Conservation (phyloP, 2,113 vertebrate genomes). For the Atractosteus spatula region DNA sequence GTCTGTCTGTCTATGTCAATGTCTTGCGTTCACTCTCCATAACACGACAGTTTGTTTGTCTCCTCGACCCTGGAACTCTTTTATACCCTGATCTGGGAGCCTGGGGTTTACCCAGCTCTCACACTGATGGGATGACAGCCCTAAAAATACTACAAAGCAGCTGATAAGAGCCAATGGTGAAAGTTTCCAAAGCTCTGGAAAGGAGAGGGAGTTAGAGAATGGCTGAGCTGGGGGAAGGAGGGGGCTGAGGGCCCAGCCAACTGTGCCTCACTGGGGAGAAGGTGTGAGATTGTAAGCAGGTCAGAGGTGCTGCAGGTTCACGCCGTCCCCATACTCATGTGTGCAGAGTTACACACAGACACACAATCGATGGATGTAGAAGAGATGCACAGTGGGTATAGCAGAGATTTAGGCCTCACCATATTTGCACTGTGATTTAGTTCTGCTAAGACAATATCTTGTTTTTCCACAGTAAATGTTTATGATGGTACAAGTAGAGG, state of each 20-base stretch:
- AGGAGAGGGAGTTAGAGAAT: conserved; percentile 25
- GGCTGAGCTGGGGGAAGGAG: neutral
- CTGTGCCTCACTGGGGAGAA: neutral
- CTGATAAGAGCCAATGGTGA: conserved; percentile 57
- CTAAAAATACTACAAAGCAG: conserved; percentile 71
- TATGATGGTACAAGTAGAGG: no score
- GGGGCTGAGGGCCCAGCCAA: neutral
- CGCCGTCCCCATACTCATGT: neutral
- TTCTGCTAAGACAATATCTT: no score
- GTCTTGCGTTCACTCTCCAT: conserved; percentile 9
- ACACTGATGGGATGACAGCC: conserved; percentile 59
- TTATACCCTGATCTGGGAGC: conserved; percentile 31
- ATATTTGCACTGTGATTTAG: no score
- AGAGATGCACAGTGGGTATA: no score
- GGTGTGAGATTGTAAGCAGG: conserved; percentile 6
- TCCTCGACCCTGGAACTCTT: conserved; percentile 12
- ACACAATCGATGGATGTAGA: no score
- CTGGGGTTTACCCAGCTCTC: conserved; percentile 37
- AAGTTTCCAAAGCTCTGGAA: neutral
- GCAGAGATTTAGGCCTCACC: neutral
- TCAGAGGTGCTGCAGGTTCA: neutral
- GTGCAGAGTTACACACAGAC: neutral
- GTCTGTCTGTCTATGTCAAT: conserved; percentile 1
- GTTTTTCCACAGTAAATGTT: no score
- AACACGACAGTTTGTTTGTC: conserved; percentile 4